Conservation (phyloP, 2,113 vertebrate species). For the Terrapene triunguis region DNA sequence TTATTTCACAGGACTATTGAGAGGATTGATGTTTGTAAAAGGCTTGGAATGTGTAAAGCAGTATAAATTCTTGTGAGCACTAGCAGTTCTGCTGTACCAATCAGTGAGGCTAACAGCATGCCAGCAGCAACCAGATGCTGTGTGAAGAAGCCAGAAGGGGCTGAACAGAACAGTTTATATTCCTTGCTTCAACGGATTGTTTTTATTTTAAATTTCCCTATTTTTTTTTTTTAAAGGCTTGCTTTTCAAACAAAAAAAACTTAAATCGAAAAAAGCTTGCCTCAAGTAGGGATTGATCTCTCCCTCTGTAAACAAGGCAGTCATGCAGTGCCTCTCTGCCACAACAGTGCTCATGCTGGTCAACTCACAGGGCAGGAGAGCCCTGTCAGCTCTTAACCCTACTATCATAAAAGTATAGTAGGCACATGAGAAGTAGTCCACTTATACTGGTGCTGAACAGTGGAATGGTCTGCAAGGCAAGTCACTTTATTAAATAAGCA, state of each 20-base stretch:
- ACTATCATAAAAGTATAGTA: background rate
- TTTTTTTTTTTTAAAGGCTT: no score
- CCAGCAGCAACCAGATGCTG: background rate
- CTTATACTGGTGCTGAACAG: background rate
- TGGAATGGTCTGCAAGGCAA: background rate
- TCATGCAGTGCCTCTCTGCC: background rate
- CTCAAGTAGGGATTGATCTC: background rate
- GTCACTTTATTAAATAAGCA: background rate
- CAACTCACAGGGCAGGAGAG: background rate
- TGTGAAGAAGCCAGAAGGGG: background rate
- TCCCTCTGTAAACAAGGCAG: background rate
- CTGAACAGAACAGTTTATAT: no score
- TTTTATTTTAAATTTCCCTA: no score
- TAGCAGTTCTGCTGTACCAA: background rate
- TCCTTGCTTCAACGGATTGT: no score
- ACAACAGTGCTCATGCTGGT: background rate
- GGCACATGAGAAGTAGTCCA: background rate
- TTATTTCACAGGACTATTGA: background rate
- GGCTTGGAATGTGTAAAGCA: background rate
- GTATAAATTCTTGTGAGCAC: background rate
- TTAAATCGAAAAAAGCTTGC: background rate
- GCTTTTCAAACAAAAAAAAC: background rate
- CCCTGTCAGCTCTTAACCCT: no score
- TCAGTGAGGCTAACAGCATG: background rate
- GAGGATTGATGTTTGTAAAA: background rate